Conservation (phyloP, 2,113 vertebrate genomes). For the Abramis brama region DNA sequence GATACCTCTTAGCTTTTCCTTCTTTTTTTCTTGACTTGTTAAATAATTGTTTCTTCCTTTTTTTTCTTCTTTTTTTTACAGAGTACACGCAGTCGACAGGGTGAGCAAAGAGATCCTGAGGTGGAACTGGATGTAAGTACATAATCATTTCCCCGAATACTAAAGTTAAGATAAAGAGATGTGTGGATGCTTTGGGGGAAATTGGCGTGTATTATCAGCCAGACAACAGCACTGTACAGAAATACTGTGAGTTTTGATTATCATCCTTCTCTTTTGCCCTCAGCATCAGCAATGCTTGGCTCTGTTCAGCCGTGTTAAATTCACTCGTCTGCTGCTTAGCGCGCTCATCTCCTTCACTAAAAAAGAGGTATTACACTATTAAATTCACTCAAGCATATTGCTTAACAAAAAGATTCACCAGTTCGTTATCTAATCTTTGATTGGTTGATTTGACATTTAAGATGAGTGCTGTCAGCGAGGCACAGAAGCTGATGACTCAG, state of each 20-base stretch:
- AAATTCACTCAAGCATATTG: background rate
- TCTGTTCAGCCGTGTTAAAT: slow-evolving; percentile 89
- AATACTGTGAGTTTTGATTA: background rate
- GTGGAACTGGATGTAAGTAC: slow-evolving; percentile 92
- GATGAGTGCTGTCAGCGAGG: slow-evolving; percentile 94
- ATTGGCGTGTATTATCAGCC: background rate
- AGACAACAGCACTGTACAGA: background rate
- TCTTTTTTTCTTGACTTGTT: background rate
- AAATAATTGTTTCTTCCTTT: background rate
- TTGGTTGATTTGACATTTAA: slow-evolving; percentile 65
- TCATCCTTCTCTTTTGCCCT: slow-evolving; percentile 42
- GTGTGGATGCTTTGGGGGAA: background rate
- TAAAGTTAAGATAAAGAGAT: background rate
- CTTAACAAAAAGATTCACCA: background rate
- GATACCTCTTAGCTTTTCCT: background rate
- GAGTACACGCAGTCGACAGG: slow-evolving; percentile 97
- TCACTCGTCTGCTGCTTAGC: slow-evolving; percentile 85
- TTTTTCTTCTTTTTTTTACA: slow-evolving; percentile 58
- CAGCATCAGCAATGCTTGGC: slow-evolving; percentile 89
- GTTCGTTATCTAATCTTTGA: background rate
- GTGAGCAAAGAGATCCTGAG: slow-evolving; percentile 94
- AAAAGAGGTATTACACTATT: slow-evolving; percentile 79
- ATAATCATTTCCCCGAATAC: background rate
- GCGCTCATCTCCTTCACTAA: slow-evolving; percentile 89
- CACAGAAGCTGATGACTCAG: slow-evolving; percentile 95